Evolutionary conservation across 2,113 vertebrate species (phyloP).

Genomic region (Cathartes aura): DNA sequence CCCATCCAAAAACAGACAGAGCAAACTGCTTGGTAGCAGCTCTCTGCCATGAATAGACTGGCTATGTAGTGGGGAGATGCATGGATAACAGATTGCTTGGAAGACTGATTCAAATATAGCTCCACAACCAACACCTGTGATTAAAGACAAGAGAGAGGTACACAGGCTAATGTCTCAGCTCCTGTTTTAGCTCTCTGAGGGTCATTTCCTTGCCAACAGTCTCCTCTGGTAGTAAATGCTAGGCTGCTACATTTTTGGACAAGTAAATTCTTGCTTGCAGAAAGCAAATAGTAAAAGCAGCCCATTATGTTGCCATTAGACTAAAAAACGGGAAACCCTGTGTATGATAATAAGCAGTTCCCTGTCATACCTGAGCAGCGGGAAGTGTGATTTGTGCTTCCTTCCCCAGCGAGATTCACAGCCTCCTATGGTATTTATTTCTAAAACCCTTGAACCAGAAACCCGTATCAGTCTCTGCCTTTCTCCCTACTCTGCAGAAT

Average conservation of each 20-base stretch:
- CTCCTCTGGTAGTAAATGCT: not conserved
- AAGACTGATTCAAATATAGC: not conserved
- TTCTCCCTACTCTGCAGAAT: not conserved
- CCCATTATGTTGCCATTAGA: conserved; percentile 24
- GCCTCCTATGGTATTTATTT: not conserved
- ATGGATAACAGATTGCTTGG: not conserved
- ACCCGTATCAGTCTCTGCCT: not conserved
- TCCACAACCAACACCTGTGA: not conserved
- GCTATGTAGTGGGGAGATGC: not conserved
- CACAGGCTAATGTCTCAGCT: not conserved
- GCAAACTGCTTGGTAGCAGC: not conserved
- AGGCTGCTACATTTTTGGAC: not conserved
- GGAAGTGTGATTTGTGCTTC: conserved; percentile 29
- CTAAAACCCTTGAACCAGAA: not conserved
- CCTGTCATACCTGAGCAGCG: not conserved
- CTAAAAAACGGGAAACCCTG: conserved; percentile 22
- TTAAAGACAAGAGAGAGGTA: not conserved
- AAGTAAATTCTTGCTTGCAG: not conserved
- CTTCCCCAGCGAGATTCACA: not conserved
- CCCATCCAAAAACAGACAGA: not conserved
- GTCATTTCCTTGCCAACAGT: not conserved
- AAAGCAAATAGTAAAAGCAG: conserved; percentile 28
- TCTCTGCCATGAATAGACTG: not conserved
- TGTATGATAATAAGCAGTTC: not conserved
- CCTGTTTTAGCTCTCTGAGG: not conserved